Evolutionary conservation across 2,888 invertebrate species (phyloP), one percentile per base, ranked within the genome.

Genomic region (Folsomia candida): DNA sequence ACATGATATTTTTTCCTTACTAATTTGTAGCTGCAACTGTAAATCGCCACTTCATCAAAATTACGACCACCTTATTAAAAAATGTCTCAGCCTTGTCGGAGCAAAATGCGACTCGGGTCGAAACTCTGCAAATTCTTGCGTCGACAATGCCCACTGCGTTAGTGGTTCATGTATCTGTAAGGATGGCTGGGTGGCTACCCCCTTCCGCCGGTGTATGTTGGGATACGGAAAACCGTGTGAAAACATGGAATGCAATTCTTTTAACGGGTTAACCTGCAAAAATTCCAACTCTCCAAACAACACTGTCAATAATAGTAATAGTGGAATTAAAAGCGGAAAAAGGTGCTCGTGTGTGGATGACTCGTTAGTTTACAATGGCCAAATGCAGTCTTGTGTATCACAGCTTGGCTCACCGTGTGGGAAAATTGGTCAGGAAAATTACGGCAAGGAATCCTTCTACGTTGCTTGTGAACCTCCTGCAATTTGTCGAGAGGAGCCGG

Each of bases 361-460:
- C 24, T 70, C 74, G 1, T 61, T 74, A 22, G 62, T 37, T 11
- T 76, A 74, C 54, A 67, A 76, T 61, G 51, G 64, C n/a, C 67
- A 68, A 22, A n/a, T 68, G 9, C 24, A 60, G 20, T 67, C 69
- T 27, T 76, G 76, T 68, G 66, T 74, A 26, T 69, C 68, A 65
- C 51, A 27, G 22, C n/a, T 28, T 22, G 67, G 64, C 22, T 61
- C 51, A 22, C 76, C 74, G 26, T 76, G 76, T 74, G 76, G 76
- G 65, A 76, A 71, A 69, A 73, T 76, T 66, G 73, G 74, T 1
- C 69, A 69, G 26, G 71, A 68, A 61, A 74, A 76, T 47, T 76
- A 76, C 58, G 76, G 74, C 2, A 74, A 74, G 65, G 74, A 74
- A 22, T 58, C 71, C 24, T 76, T 73, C 54, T 69, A 72, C 28